phyloP scores from a whole-genome alignment of 2,113 vertebrate species.

The Semnopithecus entellus region DNA sequence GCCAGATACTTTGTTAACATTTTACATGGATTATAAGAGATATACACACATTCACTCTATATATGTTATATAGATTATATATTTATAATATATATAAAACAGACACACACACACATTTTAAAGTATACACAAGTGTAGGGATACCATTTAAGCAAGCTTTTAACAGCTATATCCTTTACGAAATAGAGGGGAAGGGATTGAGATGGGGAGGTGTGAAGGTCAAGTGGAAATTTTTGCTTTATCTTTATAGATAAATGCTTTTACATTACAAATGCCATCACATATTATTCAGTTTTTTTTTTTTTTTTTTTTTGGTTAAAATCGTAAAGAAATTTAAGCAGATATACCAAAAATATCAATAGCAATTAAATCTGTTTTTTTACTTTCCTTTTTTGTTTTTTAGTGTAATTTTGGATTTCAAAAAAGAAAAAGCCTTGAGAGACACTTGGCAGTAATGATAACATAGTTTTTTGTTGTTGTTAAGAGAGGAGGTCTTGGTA shows the following conservation, averaged over 20 bases:
- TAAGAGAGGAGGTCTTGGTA: not conserved
- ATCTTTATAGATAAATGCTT: not conserved
- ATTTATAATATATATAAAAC: not conserved
- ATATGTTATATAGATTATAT: not conserved
- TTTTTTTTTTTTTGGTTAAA: not conserved
- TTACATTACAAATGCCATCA: not conserved
- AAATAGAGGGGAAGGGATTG: not conserved
- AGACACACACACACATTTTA: not conserved
- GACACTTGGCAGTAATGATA: not conserved
- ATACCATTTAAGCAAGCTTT: not conserved
- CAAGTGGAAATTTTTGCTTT: not conserved
- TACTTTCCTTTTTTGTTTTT: not conserved
- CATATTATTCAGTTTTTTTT: not conserved
- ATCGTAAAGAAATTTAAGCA: not conserved
- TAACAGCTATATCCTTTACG: not conserved
- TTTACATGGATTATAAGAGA: not conserved
- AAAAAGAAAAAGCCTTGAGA: not conserved
- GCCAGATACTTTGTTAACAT: not conserved
- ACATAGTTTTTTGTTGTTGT: not conserved
- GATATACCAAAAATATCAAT: not conserved
- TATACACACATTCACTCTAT: too few species aligned
- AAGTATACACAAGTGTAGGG: not conserved
- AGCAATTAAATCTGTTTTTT: not conserved
- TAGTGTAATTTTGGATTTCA: not conserved
- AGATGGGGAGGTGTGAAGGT: not conserved